Base-by-base conservation (phyloP, 1,140 invertebrate species). In the Panagrolaimus sp. region DNA sequence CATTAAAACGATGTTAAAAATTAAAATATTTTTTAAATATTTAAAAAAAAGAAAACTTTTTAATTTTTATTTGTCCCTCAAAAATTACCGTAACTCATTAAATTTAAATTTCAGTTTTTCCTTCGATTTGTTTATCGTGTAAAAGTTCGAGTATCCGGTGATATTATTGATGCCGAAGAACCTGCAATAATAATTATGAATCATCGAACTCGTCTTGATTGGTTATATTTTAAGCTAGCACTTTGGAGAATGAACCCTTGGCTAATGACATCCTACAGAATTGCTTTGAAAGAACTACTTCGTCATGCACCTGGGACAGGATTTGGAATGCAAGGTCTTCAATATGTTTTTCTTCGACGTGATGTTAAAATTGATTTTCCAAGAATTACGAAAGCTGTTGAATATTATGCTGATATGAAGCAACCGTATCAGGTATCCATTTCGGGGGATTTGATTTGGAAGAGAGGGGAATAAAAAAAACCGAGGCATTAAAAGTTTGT, bases 221-320 rank as follows among this genome's bases (percentile, higher is more conserved):
- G 91, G 91, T 91, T 93, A 81, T 93, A 92, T 82, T 85, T 92
- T 16, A 93, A 91, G 90, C 89, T 89, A 42, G 90, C 88, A 14
- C 87, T 92, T 83, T 90, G 90, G 74, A 89, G 91, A 82, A 89
- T 88, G 8, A 88, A 89, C n/a, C 80, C 88, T 77, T 86, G 87
- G 48, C 84, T 85, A 9, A 80, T 85, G 46, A 88, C 89, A 73
- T 86, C 87, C 47, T 86, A 89, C 20, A 91, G 91, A 82, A 91
- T 92, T 77, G 88, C 92, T 65, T 84, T 93, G 1, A 93, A 93
- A 81, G 89, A 90, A 76, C 87, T 88, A 44, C 88, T 93, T 48
- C 88, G 89, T 81, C 87, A 88, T 73, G 86, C 91, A 69, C 91
- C 91, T 5, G 91, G 90, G 67, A 87, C 42, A 74, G 91, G 91